Evolutionary conservation across 2,888 invertebrate species (phyloP).

Genomic region (Thysanoteuthis rhombus): DNA sequence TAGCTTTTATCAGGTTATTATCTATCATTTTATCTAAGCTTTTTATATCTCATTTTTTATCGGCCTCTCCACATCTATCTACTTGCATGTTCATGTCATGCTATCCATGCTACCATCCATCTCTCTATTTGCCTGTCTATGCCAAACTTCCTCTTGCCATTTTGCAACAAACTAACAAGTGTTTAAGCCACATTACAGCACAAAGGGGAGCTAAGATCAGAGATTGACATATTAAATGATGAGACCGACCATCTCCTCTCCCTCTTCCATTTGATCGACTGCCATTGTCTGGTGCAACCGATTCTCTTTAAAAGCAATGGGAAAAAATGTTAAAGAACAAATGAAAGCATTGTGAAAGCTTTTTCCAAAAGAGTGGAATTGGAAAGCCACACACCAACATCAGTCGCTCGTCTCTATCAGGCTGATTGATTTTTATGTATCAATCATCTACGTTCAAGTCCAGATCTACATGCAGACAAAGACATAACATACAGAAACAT

Average conservation of each 20-base stretch:
- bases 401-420: background rate
- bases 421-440: background rate
- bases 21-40: background rate
- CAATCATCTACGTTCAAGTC: background rate
- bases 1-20: constrained; percentile 12
- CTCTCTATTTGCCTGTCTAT: background rate
- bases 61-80: background rate
- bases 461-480: background rate
- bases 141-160: background rate
- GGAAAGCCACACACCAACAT: too few species aligned
- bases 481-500: background rate
- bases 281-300: background rate
- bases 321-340: background rate
- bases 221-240: background rate
- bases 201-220: background rate
- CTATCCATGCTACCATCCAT: background rate
- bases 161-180: background rate
- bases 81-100: background rate
- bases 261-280: background rate
- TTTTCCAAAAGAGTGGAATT: background rate
- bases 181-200: constrained; percentile 12
- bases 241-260: background rate
- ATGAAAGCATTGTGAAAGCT: background rate
- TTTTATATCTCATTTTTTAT: background rate
- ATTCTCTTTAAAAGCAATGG: background rate